These are phyloP conservation scores for Rotaria socialis DNA, from an alignment of 2,888 invertebrate genomes.

Conservation along the genomic window DNA sequence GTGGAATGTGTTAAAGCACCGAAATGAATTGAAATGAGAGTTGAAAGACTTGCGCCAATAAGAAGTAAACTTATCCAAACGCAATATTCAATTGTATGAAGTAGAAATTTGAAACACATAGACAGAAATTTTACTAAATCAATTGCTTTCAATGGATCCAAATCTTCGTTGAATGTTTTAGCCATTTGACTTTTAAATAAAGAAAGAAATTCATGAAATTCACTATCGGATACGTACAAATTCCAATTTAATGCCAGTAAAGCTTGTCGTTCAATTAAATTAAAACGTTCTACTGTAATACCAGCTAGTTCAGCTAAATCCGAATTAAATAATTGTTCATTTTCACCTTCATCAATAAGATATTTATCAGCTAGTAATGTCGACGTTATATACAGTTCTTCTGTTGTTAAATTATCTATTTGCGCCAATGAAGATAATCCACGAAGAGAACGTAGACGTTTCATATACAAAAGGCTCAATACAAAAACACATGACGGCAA, in stretches of 20 bases:
- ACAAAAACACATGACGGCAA: constrained; percentile 20
- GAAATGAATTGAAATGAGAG: background rate
- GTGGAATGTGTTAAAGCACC: constrained; percentile 27
- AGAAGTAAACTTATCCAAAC: background rate
- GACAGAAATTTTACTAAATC: background rate
- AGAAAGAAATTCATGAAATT: background rate
- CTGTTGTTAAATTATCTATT: background rate
- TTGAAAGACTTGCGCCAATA: background rate
- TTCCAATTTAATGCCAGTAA: background rate
- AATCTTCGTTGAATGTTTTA: background rate
- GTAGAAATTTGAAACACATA: background rate
- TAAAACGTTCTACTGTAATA: background rate
- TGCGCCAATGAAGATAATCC: background rate
- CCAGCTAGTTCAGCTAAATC: background rate
- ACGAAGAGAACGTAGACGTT: constrained; percentile 13
- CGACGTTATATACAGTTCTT: constrained; percentile 34
- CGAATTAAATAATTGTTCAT: constrained; percentile 26
- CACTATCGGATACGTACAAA: background rate
- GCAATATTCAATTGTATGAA: background rate
- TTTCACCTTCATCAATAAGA: constrained; percentile 32
- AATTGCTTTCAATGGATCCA: background rate
- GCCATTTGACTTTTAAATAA: background rate
- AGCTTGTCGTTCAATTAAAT: constrained; percentile 32
- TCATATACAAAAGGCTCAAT: constrained; percentile 19
- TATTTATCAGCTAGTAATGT: constrained; percentile 27